Evolutionary conservation across 1,140 invertebrate genomes (phyloP).

Genomic region (Anoplolepis gracilipes): DNA sequence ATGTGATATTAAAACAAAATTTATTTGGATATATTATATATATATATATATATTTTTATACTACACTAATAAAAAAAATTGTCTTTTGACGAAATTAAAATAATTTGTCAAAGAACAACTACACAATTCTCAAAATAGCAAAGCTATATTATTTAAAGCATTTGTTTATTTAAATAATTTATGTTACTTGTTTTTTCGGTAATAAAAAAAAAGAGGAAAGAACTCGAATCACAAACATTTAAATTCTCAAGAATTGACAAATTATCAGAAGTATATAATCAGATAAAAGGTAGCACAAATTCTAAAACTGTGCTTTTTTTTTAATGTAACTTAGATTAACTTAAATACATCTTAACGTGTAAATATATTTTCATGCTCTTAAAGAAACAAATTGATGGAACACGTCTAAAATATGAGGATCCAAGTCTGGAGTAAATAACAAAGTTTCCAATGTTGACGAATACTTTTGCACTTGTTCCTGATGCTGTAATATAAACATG

Average conservation of each 20-base stretch:
- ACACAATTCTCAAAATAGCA: too few relatives aligned
- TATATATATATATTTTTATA: too few relatives aligned
- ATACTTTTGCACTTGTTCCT: constrained; percentile 99
- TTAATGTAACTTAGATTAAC: neutral
- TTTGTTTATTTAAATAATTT: too few relatives aligned
- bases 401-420: constrained; percentile 97
- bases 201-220: too few relatives aligned
- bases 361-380: constrained; percentile 85
- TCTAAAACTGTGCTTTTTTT: constrained; percentile 37
- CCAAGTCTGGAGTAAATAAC: constrained; percentile 98
- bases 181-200: too few relatives aligned
- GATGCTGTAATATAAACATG: constrained; percentile 90
- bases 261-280: neutral
- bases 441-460: constrained; percentile 97
- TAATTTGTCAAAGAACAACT: too few relatives aligned
- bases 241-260: neutral
- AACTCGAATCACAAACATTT: too few relatives aligned
- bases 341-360: constrained; percentile 7
- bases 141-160: too few relatives aligned
- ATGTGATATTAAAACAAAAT: too few relatives aligned
- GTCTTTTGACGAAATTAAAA: too few relatives aligned
- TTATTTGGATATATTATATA: too few relatives aligned
- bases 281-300: neutral
- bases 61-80: too few relatives aligned
- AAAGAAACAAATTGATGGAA: constrained; percentile 98